A percentile compares a stretch with the other conserved stretches of the same genome.
Conservation (phyloP, 2,888 invertebrate species). For the Cheiracanthium punctorium region DNA sequence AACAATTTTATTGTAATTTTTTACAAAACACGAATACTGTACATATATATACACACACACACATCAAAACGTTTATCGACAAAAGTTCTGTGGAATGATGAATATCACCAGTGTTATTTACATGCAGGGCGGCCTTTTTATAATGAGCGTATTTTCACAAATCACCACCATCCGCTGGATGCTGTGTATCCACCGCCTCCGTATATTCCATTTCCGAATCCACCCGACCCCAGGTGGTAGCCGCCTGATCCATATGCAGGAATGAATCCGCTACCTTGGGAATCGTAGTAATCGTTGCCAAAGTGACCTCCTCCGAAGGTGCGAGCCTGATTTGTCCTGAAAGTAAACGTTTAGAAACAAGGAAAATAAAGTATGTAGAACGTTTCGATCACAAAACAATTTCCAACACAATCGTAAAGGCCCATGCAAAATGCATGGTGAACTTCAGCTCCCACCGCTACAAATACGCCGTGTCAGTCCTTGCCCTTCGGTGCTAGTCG, state of each 20-base stretch:
- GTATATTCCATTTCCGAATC: constrained; percentile 48
- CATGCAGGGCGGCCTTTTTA: neutral
- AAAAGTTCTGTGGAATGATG: neutral
- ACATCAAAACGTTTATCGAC: too few relatives aligned
- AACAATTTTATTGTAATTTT: too few relatives aligned
- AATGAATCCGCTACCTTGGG: constrained; percentile 29
- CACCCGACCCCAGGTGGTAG: constrained; percentile 26
- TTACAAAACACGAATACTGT: neutral
- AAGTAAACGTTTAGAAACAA: neutral
- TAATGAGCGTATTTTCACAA: too few relatives aligned
- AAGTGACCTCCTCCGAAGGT: constrained; percentile 56
- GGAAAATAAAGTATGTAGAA: too few relatives aligned
- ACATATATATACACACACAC: neutral
- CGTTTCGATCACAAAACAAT: too few relatives aligned
- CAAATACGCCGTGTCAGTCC: too few relatives aligned
- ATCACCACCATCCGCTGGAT: constrained; percentile 43
- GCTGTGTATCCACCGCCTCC: constrained; percentile 52
- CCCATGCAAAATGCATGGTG: too few relatives aligned
- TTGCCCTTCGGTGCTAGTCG: too few relatives aligned
- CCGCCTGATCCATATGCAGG: constrained; percentile 49
- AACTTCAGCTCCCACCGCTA: too few relatives aligned
- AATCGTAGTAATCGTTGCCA: constrained; percentile 51
- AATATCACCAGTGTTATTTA: neutral
- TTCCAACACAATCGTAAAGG: too few relatives aligned
- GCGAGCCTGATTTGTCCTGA: constrained; percentile 20